A percentile compares a stretch with the other conserved stretches of the same genome.
Conservation (phyloP, 2,113 vertebrate species). For the Pampusana beccarii region DNA sequence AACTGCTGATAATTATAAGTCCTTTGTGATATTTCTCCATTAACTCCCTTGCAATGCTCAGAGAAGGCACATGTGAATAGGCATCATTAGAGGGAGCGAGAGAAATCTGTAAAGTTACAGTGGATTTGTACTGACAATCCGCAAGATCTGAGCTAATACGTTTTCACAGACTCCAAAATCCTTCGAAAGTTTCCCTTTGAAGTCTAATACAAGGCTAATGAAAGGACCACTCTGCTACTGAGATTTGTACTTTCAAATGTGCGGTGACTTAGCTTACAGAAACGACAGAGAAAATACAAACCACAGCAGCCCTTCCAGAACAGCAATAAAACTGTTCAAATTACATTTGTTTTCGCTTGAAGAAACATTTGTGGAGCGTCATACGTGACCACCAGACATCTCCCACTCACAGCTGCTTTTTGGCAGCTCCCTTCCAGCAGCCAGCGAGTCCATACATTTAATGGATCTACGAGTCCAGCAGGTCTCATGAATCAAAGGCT, state of each 20-base stretch:
- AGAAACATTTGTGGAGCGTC: background rate
- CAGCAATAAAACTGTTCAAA: background rate
- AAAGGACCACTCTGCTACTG: background rate
- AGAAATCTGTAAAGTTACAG: background rate
- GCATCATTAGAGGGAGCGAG: background rate
- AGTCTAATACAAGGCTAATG: background rate
- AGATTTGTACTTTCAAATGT: background rate
- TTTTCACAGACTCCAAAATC: background rate
- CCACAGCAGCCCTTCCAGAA: background rate
- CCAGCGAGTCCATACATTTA: background rate
- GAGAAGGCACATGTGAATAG: background rate
- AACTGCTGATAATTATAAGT: background rate
- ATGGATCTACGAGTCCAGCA: background rate
- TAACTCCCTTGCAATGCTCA: background rate
- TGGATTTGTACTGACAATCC: background rate
- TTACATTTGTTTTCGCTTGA: background rate
- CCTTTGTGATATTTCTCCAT: background rate
- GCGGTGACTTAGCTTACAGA: background rate
- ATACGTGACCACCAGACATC: background rate
- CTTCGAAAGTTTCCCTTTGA: background rate
- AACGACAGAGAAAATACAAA: background rate
- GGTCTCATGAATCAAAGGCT: constrained; percentile 3
- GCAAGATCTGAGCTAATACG: rapidly evolving
- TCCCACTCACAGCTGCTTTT: constrained; percentile 17
- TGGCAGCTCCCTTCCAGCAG: background rate